phyloP scores from a whole-genome alignment of 1,140 invertebrate species.

The Heliconius hewitsoni region DNA sequence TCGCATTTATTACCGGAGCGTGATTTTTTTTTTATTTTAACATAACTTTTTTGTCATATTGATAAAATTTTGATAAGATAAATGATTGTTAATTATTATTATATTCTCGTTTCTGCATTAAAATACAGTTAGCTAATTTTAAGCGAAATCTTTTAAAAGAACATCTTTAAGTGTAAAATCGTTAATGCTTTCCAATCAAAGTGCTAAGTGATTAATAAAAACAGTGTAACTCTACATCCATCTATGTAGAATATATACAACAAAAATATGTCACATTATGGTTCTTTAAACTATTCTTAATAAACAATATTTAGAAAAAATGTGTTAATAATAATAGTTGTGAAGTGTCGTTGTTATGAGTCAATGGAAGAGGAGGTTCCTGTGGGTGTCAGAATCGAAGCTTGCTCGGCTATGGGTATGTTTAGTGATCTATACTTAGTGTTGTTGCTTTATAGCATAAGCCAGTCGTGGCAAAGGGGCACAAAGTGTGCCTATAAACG shows the following conservation, averaged over 20 bases:
- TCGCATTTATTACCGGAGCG: too few relatives aligned
- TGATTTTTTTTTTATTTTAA: too few relatives aligned
- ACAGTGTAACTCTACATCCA: background rate
- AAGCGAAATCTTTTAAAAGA: background rate
- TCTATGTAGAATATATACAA: background rate
- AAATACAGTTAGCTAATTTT: too few relatives aligned
- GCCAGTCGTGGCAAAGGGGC: too few relatives aligned
- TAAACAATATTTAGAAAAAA: background rate
- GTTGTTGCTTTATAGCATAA: too few relatives aligned
- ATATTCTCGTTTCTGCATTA: too few relatives aligned
- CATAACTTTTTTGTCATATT: too few relatives aligned
- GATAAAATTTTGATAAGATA: background rate
- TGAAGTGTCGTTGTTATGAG: conserved; percentile 55
- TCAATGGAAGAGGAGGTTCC: conserved; percentile 65
- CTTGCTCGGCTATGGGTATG: conserved; percentile 63
- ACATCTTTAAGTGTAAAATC: background rate
- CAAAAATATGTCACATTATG: background rate
- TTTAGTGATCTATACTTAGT: conserved; percentile 3
- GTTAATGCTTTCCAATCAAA: background rate
- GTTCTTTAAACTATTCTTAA: background rate
- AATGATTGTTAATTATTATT: too few relatives aligned
- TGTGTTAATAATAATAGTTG: conserved; percentile 14
- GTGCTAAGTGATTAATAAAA: background rate
- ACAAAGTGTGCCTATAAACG: too few relatives aligned
- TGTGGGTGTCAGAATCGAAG: conserved; percentile 63